Base-by-base conservation (phyloP, 2,113 vertebrate genomes). In the Notarius quadriscutis region DNA sequence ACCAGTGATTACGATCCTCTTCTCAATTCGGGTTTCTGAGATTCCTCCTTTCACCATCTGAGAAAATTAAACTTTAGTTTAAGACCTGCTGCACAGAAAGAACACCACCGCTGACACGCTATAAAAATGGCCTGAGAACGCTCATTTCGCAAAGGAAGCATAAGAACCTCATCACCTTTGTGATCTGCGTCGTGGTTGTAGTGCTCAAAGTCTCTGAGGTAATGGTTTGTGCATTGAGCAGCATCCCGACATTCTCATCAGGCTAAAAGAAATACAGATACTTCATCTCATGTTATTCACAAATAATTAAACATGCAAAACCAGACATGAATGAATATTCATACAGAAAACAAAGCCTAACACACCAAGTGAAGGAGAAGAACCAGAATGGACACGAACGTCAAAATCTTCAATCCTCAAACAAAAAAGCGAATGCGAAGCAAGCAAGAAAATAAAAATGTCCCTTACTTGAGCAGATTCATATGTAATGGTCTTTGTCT, bases 181-280 rank as follows among this genome's bases (percentile, higher is more conserved):
- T 99, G 90, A 99, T 99, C 94, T 99, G 98, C n/a, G 98, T 99
- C 67, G 98, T 99, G 91, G 98, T 99, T 86, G 98, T 99, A 92
- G 97, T 98, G 94, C 97, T 98, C 90, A 97, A 95, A 83, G 98
- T 99, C 95, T 99, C 98, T 0, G 98, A 99, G 51, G 98, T 99
- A 94, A 99, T 98, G 93, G 98, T 99, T 93, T 99, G 98, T 87
- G 98, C 98, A 85, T 96, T 97, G 92, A 99, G 93, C 91, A 99
- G 93, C 91, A 99, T 94, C 65, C 97, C 97, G 86, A 99, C 97
- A 88, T 96, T 94, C 90, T 98, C 94, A 90, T 98, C 96, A 0
- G 95, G 93, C 98, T 99, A 94, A 22, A 92, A 90, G n/a, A 74
- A 81, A 87, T 79, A 94, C 50, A 95, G 87, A 93, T 9, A 55